phyloP scores from a whole-genome alignment of 1,140 invertebrate genomes.

The Drosophila pseudoobscura region DNA sequence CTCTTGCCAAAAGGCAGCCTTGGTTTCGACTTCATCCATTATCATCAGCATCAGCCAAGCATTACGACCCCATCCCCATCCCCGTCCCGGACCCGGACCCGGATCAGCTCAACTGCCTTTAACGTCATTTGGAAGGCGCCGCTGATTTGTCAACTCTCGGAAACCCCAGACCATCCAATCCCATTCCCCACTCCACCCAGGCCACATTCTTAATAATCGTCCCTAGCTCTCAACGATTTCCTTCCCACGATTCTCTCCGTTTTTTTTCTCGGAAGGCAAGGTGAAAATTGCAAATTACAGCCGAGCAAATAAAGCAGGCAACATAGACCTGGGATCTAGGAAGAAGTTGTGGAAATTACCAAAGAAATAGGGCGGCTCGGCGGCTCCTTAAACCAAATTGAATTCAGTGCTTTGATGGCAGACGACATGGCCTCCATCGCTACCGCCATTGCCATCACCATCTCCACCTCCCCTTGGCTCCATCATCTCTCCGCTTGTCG shows the following conservation, averaged over 20 bases:
- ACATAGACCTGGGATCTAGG: slow-evolving; percentile 46
- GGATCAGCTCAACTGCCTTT: slow-evolving; percentile 39
- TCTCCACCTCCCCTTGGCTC: not conserved
- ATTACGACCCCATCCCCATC: slow-evolving; percentile 38
- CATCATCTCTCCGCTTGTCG: not conserved
- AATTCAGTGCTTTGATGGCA: slow-evolving; percentile 68
- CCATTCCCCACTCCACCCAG: not conserved
- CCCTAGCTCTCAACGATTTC: slow-evolving; percentile 65
- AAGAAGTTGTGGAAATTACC: slow-evolving; percentile 53
- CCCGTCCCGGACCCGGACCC: not conserved
- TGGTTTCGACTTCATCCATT: slow-evolving; percentile 25
- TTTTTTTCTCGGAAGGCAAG: slow-evolving; percentile 36
- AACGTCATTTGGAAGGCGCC: slow-evolving; percentile 63
- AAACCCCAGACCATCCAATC: not conserved
- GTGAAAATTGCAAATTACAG: slow-evolving; percentile 81
- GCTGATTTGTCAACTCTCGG: slow-evolving; percentile 70
- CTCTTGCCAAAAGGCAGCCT: slow-evolving; percentile 53
- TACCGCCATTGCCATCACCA: not conserved
- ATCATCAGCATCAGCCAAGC: slow-evolving; percentile 58
- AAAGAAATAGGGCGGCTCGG: slow-evolving; percentile 49
- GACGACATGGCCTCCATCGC: slow-evolving; percentile 16
- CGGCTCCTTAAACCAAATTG: slow-evolving; percentile 70
- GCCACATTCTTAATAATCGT: slow-evolving; percentile 49
- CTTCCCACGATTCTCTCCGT: slow-evolving; percentile 43
- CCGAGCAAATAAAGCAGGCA: slow-evolving; percentile 67